Base-by-base conservation (phyloP, 1,140 invertebrate genomes). In the Cryptotermes secundus region DNA sequence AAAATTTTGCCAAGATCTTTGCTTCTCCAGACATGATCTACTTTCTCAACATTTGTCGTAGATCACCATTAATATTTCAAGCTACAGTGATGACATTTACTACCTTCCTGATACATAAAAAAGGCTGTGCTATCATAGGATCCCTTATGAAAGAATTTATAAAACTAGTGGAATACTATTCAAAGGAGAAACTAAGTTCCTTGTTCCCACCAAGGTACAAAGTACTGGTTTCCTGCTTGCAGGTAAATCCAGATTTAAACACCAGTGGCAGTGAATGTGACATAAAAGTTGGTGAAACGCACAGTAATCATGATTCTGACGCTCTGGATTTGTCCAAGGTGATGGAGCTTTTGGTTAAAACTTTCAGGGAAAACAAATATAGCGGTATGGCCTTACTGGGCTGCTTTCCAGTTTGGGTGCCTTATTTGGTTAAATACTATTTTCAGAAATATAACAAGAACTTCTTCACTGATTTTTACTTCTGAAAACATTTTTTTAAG, bases 111-210 rank as follows among this genome's bases (percentile, higher is more conserved):
- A 72, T 72, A 72, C 0, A 72, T 31, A 72, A n/a, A 16, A 72
- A 72, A 10, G 59, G 59, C 9, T 72, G 59, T 72, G n/a, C 59
- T 9, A 31, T 72, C 7, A 72, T 72, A 26, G 14, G 26, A n/a
- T 72, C 59, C n/a, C 26, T 72, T 10, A 72, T 72, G 59, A 72
- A 31, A n/a, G 59, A 72, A 72, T 72, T 72, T 72, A n/a, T 72
- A n/a, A 72, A 72, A 72, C 14, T 72, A 72, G 59, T 72, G 2
- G 6, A 31, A 16, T 72, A 14, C n/a, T 31, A 72, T 31, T 72
- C 26, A n/a, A 72, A 72, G 14, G 59, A 72, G 31, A 31, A 16
- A n/a, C 6, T 72, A 72, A 7, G 26, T 10, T n/a, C 26, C 26
- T 31, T 72, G n/a, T 72, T 72, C 14, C 59, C 59, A 72, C 26